phyloP scores from a whole-genome alignment of 2,888 invertebrate genomes.

The Cheilosia pagana region DNA sequence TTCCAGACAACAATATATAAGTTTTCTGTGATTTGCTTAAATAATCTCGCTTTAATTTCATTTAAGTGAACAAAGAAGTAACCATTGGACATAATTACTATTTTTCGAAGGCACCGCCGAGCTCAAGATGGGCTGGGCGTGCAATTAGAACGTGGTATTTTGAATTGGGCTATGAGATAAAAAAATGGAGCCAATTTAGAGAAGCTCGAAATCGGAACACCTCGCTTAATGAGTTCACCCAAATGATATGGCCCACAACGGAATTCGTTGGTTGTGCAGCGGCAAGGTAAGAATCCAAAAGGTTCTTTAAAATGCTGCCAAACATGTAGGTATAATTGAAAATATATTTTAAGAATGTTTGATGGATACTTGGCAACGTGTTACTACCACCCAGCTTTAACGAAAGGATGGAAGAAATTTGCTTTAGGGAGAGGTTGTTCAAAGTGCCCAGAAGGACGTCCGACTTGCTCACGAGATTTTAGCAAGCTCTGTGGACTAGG shows the following conservation, averaged over 20 bases:
- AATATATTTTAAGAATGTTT: constrained; percentile 57
- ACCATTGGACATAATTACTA: constrained; percentile 73
- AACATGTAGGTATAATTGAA: not conserved
- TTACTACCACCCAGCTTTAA: constrained; percentile 69
- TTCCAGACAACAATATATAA: too few species aligned
- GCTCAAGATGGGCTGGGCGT: constrained; percentile 70
- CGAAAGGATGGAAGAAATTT: constrained; percentile 26
- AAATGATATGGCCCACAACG: constrained; percentile 76
- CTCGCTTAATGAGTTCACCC: constrained; percentile 66
- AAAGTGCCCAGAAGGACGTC: constrained; percentile 55
- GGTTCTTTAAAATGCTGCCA: not conserved
- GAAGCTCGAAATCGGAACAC: constrained; percentile 8
- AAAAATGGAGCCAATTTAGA: constrained; percentile 42
- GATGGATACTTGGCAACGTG: constrained; percentile 68
- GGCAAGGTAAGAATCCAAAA: constrained; percentile 54
- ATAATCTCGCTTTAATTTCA: not conserved
- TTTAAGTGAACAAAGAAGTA: constrained; percentile 43
- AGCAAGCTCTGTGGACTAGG: constrained; percentile 78
- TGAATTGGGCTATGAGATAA: constrained; percentile 68
- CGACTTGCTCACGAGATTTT: constrained; percentile 74
- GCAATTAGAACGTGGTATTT: constrained; percentile 76
- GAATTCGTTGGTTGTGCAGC: constrained; percentile 77
- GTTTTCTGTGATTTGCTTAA: too few species aligned
- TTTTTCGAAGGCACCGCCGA: constrained; percentile 44
- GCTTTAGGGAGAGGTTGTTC: constrained; percentile 46